Evolutionary conservation across 2,113 vertebrate genomes (phyloP), one percentile per base, ranked within the genome.

Genomic region (Ailuropoda melanoleuca): DNA sequence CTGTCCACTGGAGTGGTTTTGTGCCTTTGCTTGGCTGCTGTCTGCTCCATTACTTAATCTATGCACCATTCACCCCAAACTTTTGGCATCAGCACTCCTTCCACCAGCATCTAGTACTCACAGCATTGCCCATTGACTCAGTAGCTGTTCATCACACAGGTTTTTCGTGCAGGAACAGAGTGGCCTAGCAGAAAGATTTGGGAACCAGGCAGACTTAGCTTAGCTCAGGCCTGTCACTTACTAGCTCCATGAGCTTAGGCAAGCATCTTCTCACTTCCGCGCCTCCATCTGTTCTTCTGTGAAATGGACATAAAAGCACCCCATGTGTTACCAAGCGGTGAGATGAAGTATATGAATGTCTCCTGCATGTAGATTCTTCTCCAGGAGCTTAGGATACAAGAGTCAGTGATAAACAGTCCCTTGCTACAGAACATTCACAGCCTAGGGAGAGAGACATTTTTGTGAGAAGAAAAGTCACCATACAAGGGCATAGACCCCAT

Each of bases 1-100:
- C 64, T 34, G 5, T 29, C 39, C 39, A 2, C 80, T 53, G 34
- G 60, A 8, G 15, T 81, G 62, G 9, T 77, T 70, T 50, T 58
- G 4, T 4, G 34, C 70, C 58, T 64, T 50, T 62, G 39, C n/a
- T 72, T 2, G 5, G 6, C 75, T 77, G 3, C 4, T 68, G 0
- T 64, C 60, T 66, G 43, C 62, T n/a, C 34, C 11, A 15, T 56
- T 78, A 31, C 48, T 80, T 87, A 56, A 56, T 39, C 50, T 17
- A 3, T 37, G 24, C 0, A 1, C 50, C 4, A 4, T 19, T 87
- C 31, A 12, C 39, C n/a, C 6, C 8, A 0, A 13, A 34, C 39
- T 24, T 34, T 66, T 4, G 84, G 37, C 37, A 24, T 68, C 66
- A 4, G 66, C 66, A 1, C 34, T 53, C 37, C 50, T 91, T 58